A percentile compares a stretch with the other conserved stretches of the same genome.
These are phyloP conservation scores for Drosophila melanocephala DNA, from an alignment of 2,888 invertebrate species.

Conservation along the genomic window DNA sequence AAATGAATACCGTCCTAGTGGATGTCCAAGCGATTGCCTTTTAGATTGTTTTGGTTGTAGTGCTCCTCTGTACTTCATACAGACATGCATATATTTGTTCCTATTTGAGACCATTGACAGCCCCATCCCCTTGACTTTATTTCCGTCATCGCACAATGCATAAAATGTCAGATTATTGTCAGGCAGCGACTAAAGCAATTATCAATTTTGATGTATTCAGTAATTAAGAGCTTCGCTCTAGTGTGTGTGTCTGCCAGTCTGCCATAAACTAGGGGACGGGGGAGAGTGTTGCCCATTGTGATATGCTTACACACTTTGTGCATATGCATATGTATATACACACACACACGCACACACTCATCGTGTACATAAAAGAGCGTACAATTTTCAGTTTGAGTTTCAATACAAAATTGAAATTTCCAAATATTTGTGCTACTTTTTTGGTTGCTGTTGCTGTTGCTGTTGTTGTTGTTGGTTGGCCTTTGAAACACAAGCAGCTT, in stretches of 20 bases:
- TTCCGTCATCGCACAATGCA: constrained; percentile 9
- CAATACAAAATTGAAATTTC: constrained; percentile 69
- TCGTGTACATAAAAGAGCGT: background rate
- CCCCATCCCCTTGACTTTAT: background rate
- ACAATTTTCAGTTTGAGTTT: constrained; percentile 45
- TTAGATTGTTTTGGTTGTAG: background rate
- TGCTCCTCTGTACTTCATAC: background rate
- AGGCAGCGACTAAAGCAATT: constrained; percentile 44
- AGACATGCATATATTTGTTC: background rate
- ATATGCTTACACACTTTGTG: constrained; percentile 28
- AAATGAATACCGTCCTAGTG: background rate
- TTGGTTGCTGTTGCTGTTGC: constrained; percentile 8
- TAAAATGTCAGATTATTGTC: constrained; percentile 40
- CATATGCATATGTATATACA: background rate
- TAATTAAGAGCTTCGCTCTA: constrained; percentile 46
- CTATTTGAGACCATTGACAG: background rate
- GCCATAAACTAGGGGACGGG: background rate
- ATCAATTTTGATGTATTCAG: constrained; percentile 62
- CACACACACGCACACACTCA: background rate
- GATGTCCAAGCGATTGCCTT: background rate
- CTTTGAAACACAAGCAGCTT: constrained; percentile 56
- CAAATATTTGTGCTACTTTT: constrained; percentile 75
- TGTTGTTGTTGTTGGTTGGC: constrained; percentile 28
- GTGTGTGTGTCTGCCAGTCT: background rate
- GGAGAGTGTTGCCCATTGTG: constrained; percentile 24